phyloP scores from a whole-genome alignment of 2,888 invertebrate genomes.

The Lasioglossum pauxillum region DNA sequence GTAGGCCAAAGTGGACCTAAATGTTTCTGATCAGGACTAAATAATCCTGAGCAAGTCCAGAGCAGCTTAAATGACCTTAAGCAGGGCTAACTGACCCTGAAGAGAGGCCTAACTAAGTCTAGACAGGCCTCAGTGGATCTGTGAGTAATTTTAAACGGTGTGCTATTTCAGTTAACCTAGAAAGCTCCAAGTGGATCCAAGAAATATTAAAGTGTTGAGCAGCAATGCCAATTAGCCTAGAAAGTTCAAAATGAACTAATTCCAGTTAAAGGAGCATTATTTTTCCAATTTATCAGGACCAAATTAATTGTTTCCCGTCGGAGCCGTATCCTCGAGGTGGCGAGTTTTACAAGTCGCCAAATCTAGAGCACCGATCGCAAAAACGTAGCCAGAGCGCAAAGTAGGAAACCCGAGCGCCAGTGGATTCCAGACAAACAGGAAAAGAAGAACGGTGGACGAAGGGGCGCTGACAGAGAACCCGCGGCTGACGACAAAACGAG shows the following conservation, averaged over 20 bases:
- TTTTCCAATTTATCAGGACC: neutral
- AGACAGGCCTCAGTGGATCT: neutral
- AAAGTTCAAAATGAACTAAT: neutral
- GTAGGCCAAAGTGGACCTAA: too few relatives aligned
- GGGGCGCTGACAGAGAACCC: neutral
- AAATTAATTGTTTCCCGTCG: neutral
- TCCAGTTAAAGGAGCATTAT: neutral
- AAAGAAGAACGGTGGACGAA: constrained; percentile 29
- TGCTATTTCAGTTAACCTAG: neutral
- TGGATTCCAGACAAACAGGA: constrained; percentile 34
- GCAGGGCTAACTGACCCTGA: neutral
- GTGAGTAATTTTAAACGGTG: neutral
- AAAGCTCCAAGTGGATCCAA: neutral
- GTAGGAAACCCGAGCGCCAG: neutral
- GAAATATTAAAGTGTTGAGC: neutral
- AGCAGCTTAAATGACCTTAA: neutral
- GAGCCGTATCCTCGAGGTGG: neutral
- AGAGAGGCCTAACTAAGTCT: neutral
- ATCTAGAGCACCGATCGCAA: neutral
- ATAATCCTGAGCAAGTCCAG: neutral
- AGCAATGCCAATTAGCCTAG: neutral
- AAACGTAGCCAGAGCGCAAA: constrained; percentile 30
- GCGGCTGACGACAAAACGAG: constrained; percentile 9
- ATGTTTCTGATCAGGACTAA: too few relatives aligned
- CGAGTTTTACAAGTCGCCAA: neutral